Evolutionary conservation across 2,113 vertebrate genomes (phyloP).

Genomic region (Ginglymostoma cirratum): DNA sequence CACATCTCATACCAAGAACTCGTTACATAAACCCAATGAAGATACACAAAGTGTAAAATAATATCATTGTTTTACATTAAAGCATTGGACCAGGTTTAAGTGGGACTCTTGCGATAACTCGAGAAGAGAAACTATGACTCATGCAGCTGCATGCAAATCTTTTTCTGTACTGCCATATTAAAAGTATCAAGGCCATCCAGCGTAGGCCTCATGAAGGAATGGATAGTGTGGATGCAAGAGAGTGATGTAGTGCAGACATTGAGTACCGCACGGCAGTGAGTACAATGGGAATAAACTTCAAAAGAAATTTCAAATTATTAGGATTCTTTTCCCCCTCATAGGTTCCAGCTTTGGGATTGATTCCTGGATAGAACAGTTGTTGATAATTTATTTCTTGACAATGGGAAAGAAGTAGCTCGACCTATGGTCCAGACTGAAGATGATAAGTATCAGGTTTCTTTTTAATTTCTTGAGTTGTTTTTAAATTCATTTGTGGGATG

Average conservation of each 20-base stretch:
- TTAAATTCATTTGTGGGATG: too few relatives aligned
- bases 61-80: conserved; percentile 23
- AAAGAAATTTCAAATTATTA: background rate
- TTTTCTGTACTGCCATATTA: background rate
- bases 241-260: background rate
- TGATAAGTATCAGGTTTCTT: too few relatives aligned
- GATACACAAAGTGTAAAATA: conserved; percentile 25
- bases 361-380: background rate
- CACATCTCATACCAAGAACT: background rate
- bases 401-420: background rate
- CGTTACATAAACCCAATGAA: background rate
- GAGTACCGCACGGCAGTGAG: background rate
- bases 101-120: background rate
- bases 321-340: background rate
- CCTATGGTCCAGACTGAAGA: background rate
- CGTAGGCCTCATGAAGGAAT: background rate
- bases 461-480: too few relatives aligned
- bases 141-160: background rate
- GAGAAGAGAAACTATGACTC: background rate
- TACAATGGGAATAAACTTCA: background rate
- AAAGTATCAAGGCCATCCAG: background rate
- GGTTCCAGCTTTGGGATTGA: background rate
- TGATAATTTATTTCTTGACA: background rate
- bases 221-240: background rate
- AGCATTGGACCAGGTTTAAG: background rate